Percentiles rank a stretch among this genome's conserved stretches.
Evolutionary conservation across 2,888 invertebrate genomes (phyloP).

Genomic region (Anarsia innoxiella): DNA sequence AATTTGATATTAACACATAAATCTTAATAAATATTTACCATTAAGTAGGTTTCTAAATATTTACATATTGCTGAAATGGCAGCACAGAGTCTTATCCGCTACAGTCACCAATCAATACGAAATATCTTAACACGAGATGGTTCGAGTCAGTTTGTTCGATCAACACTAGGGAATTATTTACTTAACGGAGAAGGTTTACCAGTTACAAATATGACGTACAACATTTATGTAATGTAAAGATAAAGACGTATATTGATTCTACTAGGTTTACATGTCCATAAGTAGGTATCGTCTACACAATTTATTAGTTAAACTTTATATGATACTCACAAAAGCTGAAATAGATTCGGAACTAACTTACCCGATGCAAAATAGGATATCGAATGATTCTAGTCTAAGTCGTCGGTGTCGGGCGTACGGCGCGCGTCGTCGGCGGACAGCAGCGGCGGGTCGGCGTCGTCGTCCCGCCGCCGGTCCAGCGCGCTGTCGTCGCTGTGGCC

Average conservation of each 20-base stretch:
- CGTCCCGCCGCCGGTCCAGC: constrained; percentile 60
- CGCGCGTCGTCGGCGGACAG: constrained; percentile 25
- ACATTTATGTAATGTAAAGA: no score
- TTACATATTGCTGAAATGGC: constrained; percentile 58
- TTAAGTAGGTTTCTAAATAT: constrained; percentile 46
- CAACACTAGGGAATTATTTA: constrained; percentile 2
- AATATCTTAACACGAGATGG: constrained; percentile 3
- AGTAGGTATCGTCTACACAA: no score
- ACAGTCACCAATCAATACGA: constrained; percentile 48
- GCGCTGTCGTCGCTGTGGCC: constrained; percentile 33
- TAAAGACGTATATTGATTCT: neutral
- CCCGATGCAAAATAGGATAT: constrained; percentile 32
- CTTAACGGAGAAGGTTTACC: no score
- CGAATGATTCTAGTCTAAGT: constrained; percentile 46
- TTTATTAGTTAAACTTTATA: constrained; percentile 18
- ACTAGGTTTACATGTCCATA: no score
- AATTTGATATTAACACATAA: constrained; percentile 43
- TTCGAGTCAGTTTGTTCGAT: neutral
- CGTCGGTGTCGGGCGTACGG: constrained; percentile 49
- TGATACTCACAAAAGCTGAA: constrained; percentile 43
- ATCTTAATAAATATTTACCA: constrained; percentile 38
- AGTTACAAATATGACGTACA: no score
- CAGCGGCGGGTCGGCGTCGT: constrained; percentile 30
- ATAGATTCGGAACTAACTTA: constrained; percentile 33
- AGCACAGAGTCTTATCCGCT: constrained; percentile 47